Evolutionary conservation across 2,888 invertebrate species (phyloP), one percentile per base, ranked within the genome.

Genomic region (Ophion ellenae): DNA sequence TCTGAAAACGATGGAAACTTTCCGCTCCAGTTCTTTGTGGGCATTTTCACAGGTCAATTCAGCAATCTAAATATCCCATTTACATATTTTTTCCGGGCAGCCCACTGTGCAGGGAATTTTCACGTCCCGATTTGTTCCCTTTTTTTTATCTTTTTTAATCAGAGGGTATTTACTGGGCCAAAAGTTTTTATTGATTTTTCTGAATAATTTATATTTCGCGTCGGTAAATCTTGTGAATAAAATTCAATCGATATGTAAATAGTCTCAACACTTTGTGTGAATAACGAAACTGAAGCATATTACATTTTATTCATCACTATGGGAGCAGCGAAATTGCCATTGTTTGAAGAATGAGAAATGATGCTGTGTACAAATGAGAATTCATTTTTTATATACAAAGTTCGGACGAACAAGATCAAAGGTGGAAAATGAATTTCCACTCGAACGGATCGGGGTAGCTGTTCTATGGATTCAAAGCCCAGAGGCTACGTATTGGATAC

Each of bases 391-490:
- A 20, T 20, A 45, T 7, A 2, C 0, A 45, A 7, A 11, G 7
- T 20, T 40, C 20, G 40, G 2, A 69, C 32, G n/a, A 66, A 45
- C 32, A 71, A 57, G 82, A 76, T 70, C 53, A 82, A 71, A 71
- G 64, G 9, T 57, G 53, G 64, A 36, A 66, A 70, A 82, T 82
- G 63, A 76, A 82, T 82, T 82, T 76, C 57, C 82, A 61, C 70
- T 76, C 57, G 63, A 64, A 53, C 70, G 57, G 53, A 32, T 59
- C 59, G 57, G 5, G 5, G 36, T 28, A n/a, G 3, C 24, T 17
- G 2, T 17, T 0, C 24, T 2, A 3, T 11, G 14, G 6, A 5
- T 71, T n/a, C 2, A 57, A 57, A 36, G 4, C 47, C 47, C 9
- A 17, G 14, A n/a, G 28, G 70, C 24, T 53, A 70, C 70, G 70